These are phyloP conservation scores for Melanotaenia pygmaea DNA, from an alignment of 2,797 vertebrate species.

Conservation along the genomic window DNA sequence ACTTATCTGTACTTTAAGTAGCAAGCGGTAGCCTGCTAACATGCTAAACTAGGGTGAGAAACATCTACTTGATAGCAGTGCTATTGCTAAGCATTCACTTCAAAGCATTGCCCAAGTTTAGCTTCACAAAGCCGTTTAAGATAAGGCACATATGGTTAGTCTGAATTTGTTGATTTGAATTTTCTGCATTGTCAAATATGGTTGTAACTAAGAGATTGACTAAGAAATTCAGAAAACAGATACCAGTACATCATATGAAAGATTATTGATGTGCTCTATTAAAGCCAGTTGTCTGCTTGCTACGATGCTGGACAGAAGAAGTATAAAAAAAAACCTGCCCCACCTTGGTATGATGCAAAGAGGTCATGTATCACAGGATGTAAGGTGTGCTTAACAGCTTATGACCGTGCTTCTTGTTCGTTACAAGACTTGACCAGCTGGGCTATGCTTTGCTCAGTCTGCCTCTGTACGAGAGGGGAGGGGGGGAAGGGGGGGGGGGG, in stretches of 20 bases:
- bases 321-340: neutral
- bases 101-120: too few species aligned
- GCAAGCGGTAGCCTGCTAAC: neutral
- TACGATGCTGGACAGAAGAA: too few species aligned
- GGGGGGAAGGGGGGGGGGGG: too few species aligned
- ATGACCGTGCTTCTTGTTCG: slow-evolving; percentile 38
- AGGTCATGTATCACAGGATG: slow-evolving; percentile 4
- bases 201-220: neutral
- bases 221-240: slow-evolving; percentile 1
- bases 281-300: neutral
- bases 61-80: neutral
- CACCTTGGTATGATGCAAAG: slow-evolving; percentile 2
- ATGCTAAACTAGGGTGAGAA: neutral
- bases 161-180: neutral
- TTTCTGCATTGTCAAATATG: neutral
- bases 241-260: neutral
- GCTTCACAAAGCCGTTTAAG: neutral
- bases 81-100: too few species aligned
- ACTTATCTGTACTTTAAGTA: neutral
- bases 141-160: neutral
- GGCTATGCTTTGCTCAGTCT: slow-evolving; percentile 47
- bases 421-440: slow-evolving; percentile 64
- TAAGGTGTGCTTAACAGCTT: slow-evolving; percentile 32
- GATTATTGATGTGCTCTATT: neutral
- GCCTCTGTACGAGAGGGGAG: too few species aligned